Base-by-base conservation (phyloP, 2,113 vertebrate species). In the Hyaena hyaena region DNA sequence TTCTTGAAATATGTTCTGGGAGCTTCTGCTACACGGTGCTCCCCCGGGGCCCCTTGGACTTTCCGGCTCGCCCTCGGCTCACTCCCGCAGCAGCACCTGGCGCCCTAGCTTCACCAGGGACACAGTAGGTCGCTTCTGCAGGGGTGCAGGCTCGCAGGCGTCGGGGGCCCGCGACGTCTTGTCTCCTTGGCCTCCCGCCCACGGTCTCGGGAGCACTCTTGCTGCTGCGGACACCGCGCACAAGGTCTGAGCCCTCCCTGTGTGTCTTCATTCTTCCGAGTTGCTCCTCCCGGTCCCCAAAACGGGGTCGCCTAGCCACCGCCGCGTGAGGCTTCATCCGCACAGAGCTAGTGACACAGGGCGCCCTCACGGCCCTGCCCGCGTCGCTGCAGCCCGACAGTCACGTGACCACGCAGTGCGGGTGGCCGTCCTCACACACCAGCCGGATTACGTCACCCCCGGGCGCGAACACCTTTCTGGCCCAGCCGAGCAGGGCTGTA, bases 371-470 rank as follows among this genome's bases (percentile, higher is more conserved):
- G 16, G 10, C 17, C 71, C 48, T 69, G 19, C 5, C 53, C 48
- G 7, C 2, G 10, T 26, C 28, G n/a, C 39, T 45, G 2, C 17
- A 28, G 1, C 12, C 33, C 55, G 4, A 4, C 5, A 35, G 19
- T 50, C 26, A 33, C 23, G 12, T 4, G 19, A n/a, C 26, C 35
- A n/a, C 50, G 45, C 71, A 26, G 12, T n/a, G 50, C 31, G 12
- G 45, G 39, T 45, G 35, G 15, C 35, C 53, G 2, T 24, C 3
- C 33, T 83, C 35, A 45, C 71, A 45, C 15, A n/a, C 50, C 73
- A 73, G 19, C 33, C 28, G n/a, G 50, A 28, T 26, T n/a, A 21
- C 28, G 19, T 2, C 31, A 12, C n/a, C 12, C 66, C 21, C 9
- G 21, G 55, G 55, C 24, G 5, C 16, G 26, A 53, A 19, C 53